Evolutionary conservation across 2,888 invertebrate genomes (phyloP).

Genomic region (Acronicta aceris): DNA sequence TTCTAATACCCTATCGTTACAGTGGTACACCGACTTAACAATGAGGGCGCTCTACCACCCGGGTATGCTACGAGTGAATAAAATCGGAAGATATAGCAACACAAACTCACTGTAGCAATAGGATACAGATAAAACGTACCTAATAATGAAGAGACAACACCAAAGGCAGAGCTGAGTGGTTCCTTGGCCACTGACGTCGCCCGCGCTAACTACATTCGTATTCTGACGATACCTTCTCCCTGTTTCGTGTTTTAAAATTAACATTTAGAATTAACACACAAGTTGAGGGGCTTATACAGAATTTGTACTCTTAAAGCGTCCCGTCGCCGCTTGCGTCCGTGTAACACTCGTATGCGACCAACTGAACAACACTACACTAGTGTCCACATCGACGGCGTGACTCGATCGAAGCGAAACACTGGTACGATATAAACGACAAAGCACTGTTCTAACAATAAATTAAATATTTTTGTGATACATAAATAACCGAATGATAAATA

Average conservation of each 20-base stretch:
- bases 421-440: conserved; percentile 70
- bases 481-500: conserved; percentile 76
- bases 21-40: conserved; percentile 69
- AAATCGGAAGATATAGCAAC: conserved; percentile 80
- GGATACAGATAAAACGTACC: conserved; percentile 79
- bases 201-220: conserved; percentile 73
- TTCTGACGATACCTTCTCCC: conserved; percentile 76
- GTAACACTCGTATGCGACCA: conserved; percentile 56
- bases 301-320: conserved; percentile 92
- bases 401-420: conserved; percentile 77
- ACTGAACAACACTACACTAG: conserved; percentile 48
- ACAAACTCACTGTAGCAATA: conserved; percentile 85
- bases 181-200: conserved; percentile 72
- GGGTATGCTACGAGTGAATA: conserved; percentile 62
- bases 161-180: conserved; percentile 83
- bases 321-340: conserved; percentile 78
- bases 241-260: conserved; percentile 82
- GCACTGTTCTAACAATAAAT: conserved; percentile 73
- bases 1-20: conserved; percentile 83
- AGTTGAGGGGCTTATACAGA: conserved; percentile 91
- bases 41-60: conserved; percentile 37
- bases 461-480: conserved; percentile 75
- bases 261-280: conserved; percentile 84
- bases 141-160: conserved; percentile 84
- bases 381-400: conserved; percentile 55